Conservation (phyloP, 2,888 invertebrate species). For the Melinopterus prodromus region DNA sequence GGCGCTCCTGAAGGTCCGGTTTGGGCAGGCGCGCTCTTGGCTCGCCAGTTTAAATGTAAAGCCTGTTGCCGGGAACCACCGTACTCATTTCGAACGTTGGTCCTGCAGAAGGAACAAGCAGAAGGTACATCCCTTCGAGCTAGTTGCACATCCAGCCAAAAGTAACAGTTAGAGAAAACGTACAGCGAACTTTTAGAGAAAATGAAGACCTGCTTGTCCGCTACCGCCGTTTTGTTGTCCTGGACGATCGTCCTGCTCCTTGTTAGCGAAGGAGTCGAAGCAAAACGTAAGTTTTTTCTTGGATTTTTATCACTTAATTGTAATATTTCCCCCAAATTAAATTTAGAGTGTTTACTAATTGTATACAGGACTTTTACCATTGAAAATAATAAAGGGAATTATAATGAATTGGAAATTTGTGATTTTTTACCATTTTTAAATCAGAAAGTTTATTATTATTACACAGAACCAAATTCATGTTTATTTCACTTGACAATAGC, state of each 20-base stretch:
- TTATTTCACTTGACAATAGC: too few relatives aligned
- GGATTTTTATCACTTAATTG: not conserved
- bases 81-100: not conserved
- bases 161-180: not conserved
- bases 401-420: too few relatives aligned
- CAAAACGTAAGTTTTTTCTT: constrained; percentile 49
- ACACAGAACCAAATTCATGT: too few relatives aligned
- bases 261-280: constrained; percentile 45
- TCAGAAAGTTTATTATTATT: too few relatives aligned
- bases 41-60: not conserved
- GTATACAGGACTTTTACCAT: too few relatives aligned
- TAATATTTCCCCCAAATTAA: not conserved
- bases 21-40: not conserved
- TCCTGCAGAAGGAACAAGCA: not conserved
- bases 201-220: constrained; percentile 43
- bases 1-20: not conserved
- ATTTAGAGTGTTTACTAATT: not conserved
- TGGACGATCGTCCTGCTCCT: constrained; percentile 46
- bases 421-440: too few relatives aligned
- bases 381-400: too few relatives aligned
- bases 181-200: not conserved
- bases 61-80: not conserved
- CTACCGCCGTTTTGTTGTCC: constrained; percentile 41
- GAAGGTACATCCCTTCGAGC: not conserved
- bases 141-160: not conserved